Evolutionary conservation across 2,113 vertebrate species (phyloP).

Genomic region (Chamaea fasciata): DNA sequence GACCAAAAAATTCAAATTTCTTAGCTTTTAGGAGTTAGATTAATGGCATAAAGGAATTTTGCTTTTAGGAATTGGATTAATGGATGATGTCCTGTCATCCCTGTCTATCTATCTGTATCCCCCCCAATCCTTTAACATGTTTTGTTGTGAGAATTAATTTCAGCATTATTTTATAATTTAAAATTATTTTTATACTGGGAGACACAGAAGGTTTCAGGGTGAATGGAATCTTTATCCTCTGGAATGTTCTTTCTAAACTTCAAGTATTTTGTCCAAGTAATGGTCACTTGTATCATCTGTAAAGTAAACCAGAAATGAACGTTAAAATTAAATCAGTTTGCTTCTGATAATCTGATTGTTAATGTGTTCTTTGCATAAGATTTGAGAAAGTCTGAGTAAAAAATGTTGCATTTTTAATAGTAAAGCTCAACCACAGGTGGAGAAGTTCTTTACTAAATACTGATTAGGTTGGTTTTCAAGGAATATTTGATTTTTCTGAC

Average conservation of each 20-base stretch:
- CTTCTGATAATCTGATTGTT: not conserved
- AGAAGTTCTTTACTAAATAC: not conserved
- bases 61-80: not conserved
- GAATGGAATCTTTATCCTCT: not conserved
- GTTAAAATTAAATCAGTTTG: not conserved
- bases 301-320: not conserved
- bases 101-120: not conserved
- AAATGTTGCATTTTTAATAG: not conserved
- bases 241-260: not conserved
- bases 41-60: not conserved
- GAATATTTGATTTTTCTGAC: slow-evolving; percentile 40
- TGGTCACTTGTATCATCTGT: not conserved
- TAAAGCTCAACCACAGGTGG: not conserved
- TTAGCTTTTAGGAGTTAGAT: not conserved
- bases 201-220: not conserved
- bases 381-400: not conserved
- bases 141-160: not conserved
- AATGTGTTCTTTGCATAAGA: not conserved
- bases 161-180: no score
- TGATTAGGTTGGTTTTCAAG: slow-evolving; percentile 43
- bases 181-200: not conserved
- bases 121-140: not conserved
- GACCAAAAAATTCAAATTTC: not conserved
- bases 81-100: not conserved
- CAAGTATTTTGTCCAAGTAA: not conserved